Conservation (phyloP, 2,113 vertebrate species). For the Pycnonotus jocosus region DNA sequence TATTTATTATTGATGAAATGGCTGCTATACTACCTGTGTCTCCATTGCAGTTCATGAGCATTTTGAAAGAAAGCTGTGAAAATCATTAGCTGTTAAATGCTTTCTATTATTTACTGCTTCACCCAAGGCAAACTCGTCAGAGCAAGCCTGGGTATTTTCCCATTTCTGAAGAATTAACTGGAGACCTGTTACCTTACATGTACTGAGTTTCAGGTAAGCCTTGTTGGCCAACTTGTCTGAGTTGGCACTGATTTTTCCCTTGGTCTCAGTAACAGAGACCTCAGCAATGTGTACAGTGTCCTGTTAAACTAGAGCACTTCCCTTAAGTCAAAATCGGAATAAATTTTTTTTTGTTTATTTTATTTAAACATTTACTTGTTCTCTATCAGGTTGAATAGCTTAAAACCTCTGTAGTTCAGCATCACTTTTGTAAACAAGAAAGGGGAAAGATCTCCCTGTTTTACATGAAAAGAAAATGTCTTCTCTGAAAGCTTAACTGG, state of each 20-base stretch:
- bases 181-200: neutral
- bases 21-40: slow-evolving; percentile 52
- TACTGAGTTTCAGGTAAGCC: slow-evolving; percentile 32
- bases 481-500: slow-evolving; percentile 21
- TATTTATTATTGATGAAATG: slow-evolving; percentile 76
- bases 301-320: neutral
- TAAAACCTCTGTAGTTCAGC: slow-evolving; percentile 15
- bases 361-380: neutral
- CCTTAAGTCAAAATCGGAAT: neutral
- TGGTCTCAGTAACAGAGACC: neutral
- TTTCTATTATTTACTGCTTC: neutral
- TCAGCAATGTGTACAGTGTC: neutral
- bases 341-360: neutral
- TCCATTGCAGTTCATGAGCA: slow-evolving; percentile 22
- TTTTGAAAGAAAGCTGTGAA: slow-evolving; percentile 54
- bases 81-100: neutral
- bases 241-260: neutral
- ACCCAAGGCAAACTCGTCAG: neutral
- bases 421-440: slow-evolving; percentile 7
- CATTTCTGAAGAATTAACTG: slow-evolving; percentile 33
- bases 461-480: neutral
- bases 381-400: slow-evolving; percentile 1
- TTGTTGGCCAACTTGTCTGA: neutral
- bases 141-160: neutral
- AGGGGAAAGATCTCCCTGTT: neutral